Evolutionary conservation across 2,888 invertebrate species (phyloP).

Genomic region (Hololepta plana): DNA sequence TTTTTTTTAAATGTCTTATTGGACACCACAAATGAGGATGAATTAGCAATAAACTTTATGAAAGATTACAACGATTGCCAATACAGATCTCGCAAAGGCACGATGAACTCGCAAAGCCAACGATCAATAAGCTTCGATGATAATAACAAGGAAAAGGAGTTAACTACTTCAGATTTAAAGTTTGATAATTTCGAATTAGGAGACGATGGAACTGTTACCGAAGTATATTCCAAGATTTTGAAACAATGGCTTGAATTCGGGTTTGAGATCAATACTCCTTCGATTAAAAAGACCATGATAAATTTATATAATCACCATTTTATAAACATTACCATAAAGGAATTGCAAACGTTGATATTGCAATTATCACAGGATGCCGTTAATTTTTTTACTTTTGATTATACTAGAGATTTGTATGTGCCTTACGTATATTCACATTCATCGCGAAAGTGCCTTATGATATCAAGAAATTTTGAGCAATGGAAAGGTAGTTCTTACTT

Average conservation of each 20-base stretch:
- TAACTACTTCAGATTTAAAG: too few species aligned
- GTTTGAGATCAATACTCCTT: constrained; percentile 32
- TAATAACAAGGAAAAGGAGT: too few species aligned
- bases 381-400: constrained; percentile 28
- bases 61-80: too few species aligned
- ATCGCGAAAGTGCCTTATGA: constrained; percentile 32
- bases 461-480: constrained; percentile 42
- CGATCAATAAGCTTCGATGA: constrained; percentile 20
- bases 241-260: constrained; percentile 44
- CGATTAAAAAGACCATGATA: constrained; percentile 35
- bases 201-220: constrained; percentile 33
- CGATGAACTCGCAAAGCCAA: too few species aligned
- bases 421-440: constrained; percentile 25
- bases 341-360: constrained; percentile 32
- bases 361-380: constrained; percentile 26
- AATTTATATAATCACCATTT: constrained; percentile 27
- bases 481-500: constrained; percentile 34
- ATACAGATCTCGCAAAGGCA: too few species aligned
- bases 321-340: constrained; percentile 27
- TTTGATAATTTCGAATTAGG: too few species aligned
- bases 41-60: too few species aligned
- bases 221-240: constrained; percentile 32
- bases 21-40: too few species aligned
- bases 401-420: constrained; percentile 21
- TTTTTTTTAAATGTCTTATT: too few species aligned